These are phyloP conservation scores for Urophycis tenuis DNA, from an alignment of 2,797 vertebrate species.

Conservation along the genomic window DNA sequence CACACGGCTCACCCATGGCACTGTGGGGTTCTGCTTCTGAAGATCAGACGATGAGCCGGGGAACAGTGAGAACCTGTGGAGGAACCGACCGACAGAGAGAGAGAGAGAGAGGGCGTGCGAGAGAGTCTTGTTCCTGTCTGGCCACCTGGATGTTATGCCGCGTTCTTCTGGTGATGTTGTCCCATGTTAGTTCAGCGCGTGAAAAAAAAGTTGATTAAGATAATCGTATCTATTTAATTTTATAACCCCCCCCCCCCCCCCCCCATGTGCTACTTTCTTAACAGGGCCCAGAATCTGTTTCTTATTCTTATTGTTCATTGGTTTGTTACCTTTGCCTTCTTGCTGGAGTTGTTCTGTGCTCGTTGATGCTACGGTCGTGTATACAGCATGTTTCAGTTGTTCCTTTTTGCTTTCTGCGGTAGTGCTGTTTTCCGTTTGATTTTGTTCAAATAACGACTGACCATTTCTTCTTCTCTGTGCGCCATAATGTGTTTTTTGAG, in stretches of 20 bases:
- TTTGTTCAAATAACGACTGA: constrained; percentile 61
- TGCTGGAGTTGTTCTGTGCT: constrained; percentile 72
- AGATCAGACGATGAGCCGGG: background rate
- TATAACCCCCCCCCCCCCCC: constrained; percentile 24
- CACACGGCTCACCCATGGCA: background rate
- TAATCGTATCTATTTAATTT: constrained; percentile 52
- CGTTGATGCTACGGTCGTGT: constrained; percentile 69
- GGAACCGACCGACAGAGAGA: background rate
- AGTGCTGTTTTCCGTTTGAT: constrained; percentile 64
- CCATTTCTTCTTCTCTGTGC: constrained; percentile 61
- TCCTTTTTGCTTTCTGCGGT: constrained; percentile 58
- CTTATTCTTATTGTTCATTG: constrained; percentile 73
- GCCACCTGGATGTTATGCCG: constrained; percentile 63
- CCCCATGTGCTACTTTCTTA: constrained; percentile 40
- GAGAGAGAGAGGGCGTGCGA: constrained; percentile 13
- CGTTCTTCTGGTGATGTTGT: constrained; percentile 69
- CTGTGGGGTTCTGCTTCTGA: background rate
- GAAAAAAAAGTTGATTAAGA: constrained; percentile 14
- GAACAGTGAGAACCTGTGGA: background rate
- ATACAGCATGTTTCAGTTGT: constrained; percentile 72
- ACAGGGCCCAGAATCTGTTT: constrained; percentile 56
- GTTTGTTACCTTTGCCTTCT: constrained; percentile 72
- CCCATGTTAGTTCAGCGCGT: constrained; percentile 69
- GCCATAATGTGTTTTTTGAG: constrained; percentile 59
- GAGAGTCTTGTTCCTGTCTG: constrained; percentile 37